Evolutionary conservation across 2,888 invertebrate species (phyloP), one percentile per base, ranked within the genome.

Genomic region (Noctua comes): DNA sequence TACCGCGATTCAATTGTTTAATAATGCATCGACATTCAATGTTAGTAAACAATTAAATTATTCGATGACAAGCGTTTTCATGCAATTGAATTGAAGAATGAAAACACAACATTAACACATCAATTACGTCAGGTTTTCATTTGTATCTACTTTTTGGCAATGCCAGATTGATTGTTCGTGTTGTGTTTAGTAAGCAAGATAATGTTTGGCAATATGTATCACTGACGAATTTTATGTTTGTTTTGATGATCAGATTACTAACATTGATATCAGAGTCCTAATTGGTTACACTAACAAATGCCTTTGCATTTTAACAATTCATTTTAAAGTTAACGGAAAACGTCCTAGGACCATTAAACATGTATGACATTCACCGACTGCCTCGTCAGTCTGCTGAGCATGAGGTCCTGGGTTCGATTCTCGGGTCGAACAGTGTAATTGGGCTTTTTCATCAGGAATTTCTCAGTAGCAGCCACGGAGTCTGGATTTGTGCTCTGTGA

Each of bases 1-100:
- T 72, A 82, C 31, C 80, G 68, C 64, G 68, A 80, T 76, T 73
- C 83, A 65, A 79, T 86, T 88, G 88, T 88, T 83, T 64, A 65
- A 43, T 18, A 66, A 77, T 66, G 70, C 18, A 51, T 24, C 65
- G 31, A 73, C 76, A 72, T 48, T 70, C 43, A 71, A 31, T 88
- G 80, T 89, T 89, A 73, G 85, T 90, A 90, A 90, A 89, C 85
- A 90, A 79, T 73, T 40, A 71, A 82, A 82, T 83, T 65, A 84
- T 85, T 87, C 74, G 68, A 83, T 80, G 86, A 80, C 76, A 85
- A 81, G 54, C 48, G 31, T 72, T 85, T 79, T 74, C 40, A 69
- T 62, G 40, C 31, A 40, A 79, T 71, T 68, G 21, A 72, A 85
- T 21, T 69, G 62, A 62, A 72, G 79, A 85, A 85, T 86, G 83